Percentiles rank a stretch among this genome's conserved stretches.
Conservation (phyloP, 1,140 invertebrate species). For the Matsumurasca onukii region DNA sequence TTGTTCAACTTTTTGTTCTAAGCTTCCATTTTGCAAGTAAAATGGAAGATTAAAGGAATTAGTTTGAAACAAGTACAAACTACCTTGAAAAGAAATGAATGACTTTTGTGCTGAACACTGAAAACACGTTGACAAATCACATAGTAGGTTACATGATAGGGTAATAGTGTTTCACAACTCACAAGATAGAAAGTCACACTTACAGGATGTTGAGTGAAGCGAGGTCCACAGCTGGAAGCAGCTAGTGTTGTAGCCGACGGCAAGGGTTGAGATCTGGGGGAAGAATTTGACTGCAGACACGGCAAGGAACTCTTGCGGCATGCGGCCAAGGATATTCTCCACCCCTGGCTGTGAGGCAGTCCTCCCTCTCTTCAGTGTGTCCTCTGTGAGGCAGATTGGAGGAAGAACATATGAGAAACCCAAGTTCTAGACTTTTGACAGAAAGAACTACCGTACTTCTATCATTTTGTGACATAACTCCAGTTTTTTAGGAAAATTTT, state of each 20-base stretch:
- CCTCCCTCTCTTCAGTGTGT: not conserved
- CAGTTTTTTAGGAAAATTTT: not conserved
- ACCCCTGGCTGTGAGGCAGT: not conserved
- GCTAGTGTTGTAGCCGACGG: conserved; percentile 36
- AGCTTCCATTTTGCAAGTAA: too few relatives aligned
- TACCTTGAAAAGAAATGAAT: too few relatives aligned
- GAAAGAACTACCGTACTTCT: not conserved
- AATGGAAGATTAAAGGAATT: too few relatives aligned
- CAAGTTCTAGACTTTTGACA: too few relatives aligned
- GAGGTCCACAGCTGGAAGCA: conserved; percentile 36
- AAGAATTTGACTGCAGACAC: conserved; percentile 30
- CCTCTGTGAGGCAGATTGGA: not conserved
- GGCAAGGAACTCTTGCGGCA: conserved; percentile 12
- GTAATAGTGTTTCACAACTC: too few relatives aligned
- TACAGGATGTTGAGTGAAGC: conserved; percentile 20
- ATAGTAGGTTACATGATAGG: too few relatives aligned
- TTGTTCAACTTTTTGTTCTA: too few relatives aligned
- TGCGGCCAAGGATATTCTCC: conserved; percentile 6
- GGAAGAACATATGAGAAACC: not conserved
- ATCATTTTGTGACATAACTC: not conserved
- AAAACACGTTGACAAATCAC: too few relatives aligned
- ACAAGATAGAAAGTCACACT: conserved; percentile 17
- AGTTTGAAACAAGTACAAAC: too few relatives aligned
- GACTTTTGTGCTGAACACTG: too few relatives aligned
- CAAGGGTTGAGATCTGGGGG: conserved; percentile 34